Conservation (phyloP, 2,113 vertebrate species). For the Tauraco erythrolophus region DNA sequence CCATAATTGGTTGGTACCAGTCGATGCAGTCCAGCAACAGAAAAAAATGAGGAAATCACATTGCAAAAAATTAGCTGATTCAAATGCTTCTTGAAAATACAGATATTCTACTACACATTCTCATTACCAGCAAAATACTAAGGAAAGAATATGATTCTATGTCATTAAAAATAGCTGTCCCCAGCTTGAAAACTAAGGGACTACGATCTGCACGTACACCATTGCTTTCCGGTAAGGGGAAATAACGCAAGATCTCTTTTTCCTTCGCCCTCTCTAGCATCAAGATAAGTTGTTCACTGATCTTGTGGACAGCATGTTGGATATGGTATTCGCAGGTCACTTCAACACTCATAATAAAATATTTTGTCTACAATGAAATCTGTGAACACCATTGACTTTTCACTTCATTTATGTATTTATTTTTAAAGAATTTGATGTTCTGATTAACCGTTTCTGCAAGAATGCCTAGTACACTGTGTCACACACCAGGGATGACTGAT, state of each 20-base stretch:
- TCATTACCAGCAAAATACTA: not conserved
- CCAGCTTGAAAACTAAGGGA: not conserved
- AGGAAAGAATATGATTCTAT: not conserved
- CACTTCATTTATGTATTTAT: not conserved
- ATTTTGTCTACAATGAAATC: not conserved
- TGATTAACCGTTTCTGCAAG: not conserved
- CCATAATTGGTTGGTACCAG: not conserved
- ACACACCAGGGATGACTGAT: not conserved
- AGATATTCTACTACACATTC: not conserved
- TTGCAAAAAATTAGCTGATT: conserved; percentile 10
- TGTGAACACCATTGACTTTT: not conserved
- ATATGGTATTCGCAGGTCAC: not conserved
- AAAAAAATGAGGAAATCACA: not conserved
- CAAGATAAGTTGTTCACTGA: not conserved
- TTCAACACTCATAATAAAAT: not conserved
- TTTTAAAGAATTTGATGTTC: not conserved
- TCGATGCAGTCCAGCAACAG: not conserved
- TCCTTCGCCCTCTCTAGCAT: not conserved
- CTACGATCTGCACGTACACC: not conserved
- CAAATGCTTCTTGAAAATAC: not conserved
- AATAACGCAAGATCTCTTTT: not conserved
- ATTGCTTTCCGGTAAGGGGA: not conserved
- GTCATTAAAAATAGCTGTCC: not conserved
- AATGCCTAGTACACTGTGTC: fast-evolving
- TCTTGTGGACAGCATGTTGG: not conserved